Percentiles rank a stretch among this genome's conserved stretches.
Evolutionary conservation across 2,888 invertebrate genomes (phyloP).

Genomic region (Morpho helenor): DNA sequence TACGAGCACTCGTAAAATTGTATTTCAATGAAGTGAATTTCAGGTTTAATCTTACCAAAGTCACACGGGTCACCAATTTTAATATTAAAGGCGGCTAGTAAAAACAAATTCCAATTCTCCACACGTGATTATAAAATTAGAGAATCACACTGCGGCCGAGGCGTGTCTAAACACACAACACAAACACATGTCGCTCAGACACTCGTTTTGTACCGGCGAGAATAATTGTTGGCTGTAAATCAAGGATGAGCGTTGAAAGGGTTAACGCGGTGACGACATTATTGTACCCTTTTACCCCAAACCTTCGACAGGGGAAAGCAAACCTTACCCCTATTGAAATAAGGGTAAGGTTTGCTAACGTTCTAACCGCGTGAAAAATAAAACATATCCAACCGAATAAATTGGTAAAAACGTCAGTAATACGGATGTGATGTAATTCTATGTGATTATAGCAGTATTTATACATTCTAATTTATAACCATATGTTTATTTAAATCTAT

Average conservation of each 20-base stretch:
- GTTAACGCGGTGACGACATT: conserved; percentile 56
- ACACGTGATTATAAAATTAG: conserved; percentile 23
- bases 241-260: conserved; percentile 64
- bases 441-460: conserved; percentile 13
- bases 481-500: neutral
- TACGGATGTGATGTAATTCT: conserved; percentile 20
- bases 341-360: neutral
- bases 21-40: too few relatives aligned
- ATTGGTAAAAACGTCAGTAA: conserved; percentile 15
- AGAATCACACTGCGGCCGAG: conserved; percentile 12
- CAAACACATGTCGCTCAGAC: conserved; percentile 27
- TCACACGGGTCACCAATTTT: too few relatives aligned
- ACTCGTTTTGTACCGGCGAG: conserved; percentile 26
- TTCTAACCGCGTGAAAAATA: neutral
- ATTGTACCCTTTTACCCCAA: conserved; percentile 48
- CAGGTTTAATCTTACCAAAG: too few relatives aligned
- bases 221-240: conserved; percentile 63
- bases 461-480: conserved; percentile 9
- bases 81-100: neutral
- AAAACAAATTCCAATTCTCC: conserved; percentile 11
- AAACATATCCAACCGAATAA: neutral
- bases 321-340: neutral
- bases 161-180: conserved; percentile 26
- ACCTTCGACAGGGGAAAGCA: conserved; percentile 1
- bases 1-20: too few relatives aligned